Base-by-base conservation (phyloP, 2,113 vertebrate species). In the Forbesichthys papilliferus region DNA sequence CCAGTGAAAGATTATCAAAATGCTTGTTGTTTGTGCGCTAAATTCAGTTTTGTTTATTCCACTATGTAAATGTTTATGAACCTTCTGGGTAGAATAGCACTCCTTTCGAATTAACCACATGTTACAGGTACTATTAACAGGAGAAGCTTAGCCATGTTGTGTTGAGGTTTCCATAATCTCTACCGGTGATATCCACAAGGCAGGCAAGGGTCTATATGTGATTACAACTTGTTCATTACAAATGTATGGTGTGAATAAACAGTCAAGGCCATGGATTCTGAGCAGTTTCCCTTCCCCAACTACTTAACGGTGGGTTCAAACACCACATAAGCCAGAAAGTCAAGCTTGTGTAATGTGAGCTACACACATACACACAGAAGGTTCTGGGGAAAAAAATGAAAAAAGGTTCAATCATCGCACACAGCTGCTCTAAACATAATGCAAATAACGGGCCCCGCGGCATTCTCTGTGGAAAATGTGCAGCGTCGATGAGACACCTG, bases 341-440 rank as follows among this genome's bases (percentile, higher is more conserved):
- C n/a, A 9, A 5, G 5, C 57, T 20, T 20, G 33, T 12, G 5
- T 11, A 11, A 13, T 27, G 3, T 7, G 54, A 18, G 54, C 9
- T 10, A 56, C 16, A 47, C 36, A 63, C 47, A 36, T 3, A 61
- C 60, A 54, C 51, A 11, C 69, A 57, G 18, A 12, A 4, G 20
- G 53, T n/a, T 52, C 13, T 47, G 42, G 34, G 58, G 9, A 14
- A 4, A 20, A 54, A 13, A 54, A 54, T 3, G 6, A 55, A 55
- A 55, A 42, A 49, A 52, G 57, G 62, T 49, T 63, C 72, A 63
- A 56, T 66, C 27, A 33, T 42, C 58, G 49, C 34, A n/a, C 11
- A n/a, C 51, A 33, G 64, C 46, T 54, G 64, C 55, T 66, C 54
- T 73, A 48, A 66, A 66, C 27, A 46, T 47, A 66, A 65, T 53